phyloP scores from a whole-genome alignment of 2,888 invertebrate genomes.

The Chymomyza amoena region DNA sequence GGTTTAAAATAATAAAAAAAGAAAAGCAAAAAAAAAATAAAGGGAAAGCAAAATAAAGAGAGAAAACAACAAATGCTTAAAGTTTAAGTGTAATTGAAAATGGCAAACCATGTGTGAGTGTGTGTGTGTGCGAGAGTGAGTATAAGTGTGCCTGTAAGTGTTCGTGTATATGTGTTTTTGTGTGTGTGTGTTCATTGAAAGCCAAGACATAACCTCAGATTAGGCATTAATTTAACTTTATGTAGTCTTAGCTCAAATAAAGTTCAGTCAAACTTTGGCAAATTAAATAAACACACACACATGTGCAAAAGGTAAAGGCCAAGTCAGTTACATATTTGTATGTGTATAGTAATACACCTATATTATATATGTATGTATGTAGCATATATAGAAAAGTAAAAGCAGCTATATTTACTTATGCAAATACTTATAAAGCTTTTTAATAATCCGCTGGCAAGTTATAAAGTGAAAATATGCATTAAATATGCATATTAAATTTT shows the following conservation, averaged over 20 bases:
- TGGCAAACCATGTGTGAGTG: slow-evolving; percentile 27
- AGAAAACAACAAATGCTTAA: slow-evolving; percentile 43
- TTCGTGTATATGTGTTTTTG: not conserved
- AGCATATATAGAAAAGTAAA: not conserved
- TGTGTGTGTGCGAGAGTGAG: slow-evolving; percentile 13
- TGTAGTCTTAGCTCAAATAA: slow-evolving; percentile 50
- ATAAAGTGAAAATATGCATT: not conserved
- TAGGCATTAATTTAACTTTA: slow-evolving; percentile 57
- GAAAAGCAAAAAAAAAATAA: not conserved
- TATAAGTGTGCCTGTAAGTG: not conserved
- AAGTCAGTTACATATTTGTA: not conserved
- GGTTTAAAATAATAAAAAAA: slow-evolving; percentile 19
- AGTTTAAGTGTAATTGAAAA: slow-evolving; percentile 62
- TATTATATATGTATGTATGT: not conserved
- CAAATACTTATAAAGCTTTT: not conserved
- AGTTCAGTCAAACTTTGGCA: slow-evolving; percentile 45
- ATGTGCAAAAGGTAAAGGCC: not conserved
- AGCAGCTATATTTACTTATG: not conserved
- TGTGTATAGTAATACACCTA: no score
- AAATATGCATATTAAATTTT: not conserved
- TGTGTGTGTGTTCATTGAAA: not conserved
- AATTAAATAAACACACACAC: slow-evolving; percentile 36
- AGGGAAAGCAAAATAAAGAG: slow-evolving; percentile 2
- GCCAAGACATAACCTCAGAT: slow-evolving; percentile 17
- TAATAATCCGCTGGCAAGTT: not conserved